Percentiles rank a stretch among this genome's conserved stretches.
Evolutionary conservation across 1,140 invertebrate species (phyloP).

Genomic region (Bombus confusus): DNA sequence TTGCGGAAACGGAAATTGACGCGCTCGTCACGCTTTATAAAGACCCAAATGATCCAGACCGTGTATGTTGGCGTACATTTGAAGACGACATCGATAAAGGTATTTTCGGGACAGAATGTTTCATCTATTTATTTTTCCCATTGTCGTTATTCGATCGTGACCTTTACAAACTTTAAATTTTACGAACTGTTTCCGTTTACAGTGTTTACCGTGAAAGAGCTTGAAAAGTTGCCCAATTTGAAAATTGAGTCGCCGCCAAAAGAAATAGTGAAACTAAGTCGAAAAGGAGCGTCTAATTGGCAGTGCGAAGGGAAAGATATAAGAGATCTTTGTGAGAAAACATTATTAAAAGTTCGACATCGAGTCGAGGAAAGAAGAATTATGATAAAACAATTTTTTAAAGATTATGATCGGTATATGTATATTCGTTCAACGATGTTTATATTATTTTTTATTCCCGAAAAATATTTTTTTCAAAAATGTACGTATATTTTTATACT

Average conservation of each 20-base stretch:
- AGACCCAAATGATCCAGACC: conserved; percentile 85
- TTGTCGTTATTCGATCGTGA: background rate
- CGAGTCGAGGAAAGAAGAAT: conserved; percentile 82
- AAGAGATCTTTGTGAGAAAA: conserved; percentile 83
- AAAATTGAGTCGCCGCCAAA: conserved; percentile 78
- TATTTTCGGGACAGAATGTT: conserved; percentile 57
- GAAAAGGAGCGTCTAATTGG: conserved; percentile 82
- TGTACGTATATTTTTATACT: too few relatives aligned
- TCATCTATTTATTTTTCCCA: background rate
- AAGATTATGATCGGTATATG: conserved; percentile 85
- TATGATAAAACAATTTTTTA: conserved; percentile 85
- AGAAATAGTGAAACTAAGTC: conserved; percentile 80
- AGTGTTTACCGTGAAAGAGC: conserved; percentile 87
- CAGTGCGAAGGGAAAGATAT: conserved; percentile 71
- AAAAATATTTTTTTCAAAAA: background rate
- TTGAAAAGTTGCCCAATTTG: conserved; percentile 85
- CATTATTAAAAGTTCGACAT: conserved; percentile 81
- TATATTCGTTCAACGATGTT: background rate
- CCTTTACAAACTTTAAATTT: background rate
- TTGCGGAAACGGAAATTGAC: conserved; percentile 84
- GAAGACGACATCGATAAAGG: conserved; percentile 87
- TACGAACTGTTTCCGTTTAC: background rate
- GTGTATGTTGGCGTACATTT: conserved; percentile 87
- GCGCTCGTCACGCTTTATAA: conserved; percentile 84
- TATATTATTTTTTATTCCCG: background rate